These are phyloP conservation scores for Ophioninae sp. DNA, from an alignment of 2,888 invertebrate genomes.

Conservation along the genomic window DNA sequence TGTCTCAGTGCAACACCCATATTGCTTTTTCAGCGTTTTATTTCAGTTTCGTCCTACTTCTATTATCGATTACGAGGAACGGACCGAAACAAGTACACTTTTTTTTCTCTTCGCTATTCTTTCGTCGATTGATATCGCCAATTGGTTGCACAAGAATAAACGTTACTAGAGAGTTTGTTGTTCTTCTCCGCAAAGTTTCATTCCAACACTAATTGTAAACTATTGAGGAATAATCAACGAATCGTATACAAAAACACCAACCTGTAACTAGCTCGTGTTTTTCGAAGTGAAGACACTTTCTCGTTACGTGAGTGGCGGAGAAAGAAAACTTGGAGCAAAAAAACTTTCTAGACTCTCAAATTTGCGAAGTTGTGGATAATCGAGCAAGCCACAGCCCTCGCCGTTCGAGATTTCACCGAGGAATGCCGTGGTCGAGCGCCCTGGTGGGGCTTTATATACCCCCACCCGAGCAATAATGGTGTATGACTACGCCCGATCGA, in stretches of 20 bases:
- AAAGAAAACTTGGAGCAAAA: slow-evolving; percentile 32
- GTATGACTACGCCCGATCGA: slow-evolving; percentile 70
- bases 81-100: background rate
- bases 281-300: slow-evolving; percentile 66
- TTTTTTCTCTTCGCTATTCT: slow-evolving; percentile 4
- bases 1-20: slow-evolving; percentile 67
- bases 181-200: slow-evolving; percentile 56
- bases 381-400: slow-evolving; percentile 70
- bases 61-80: slow-evolving; percentile 2
- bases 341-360: slow-evolving; percentile 9
- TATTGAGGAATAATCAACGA: slow-evolving; percentile 67
- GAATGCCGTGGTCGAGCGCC: slow-evolving; percentile 64
- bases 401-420: slow-evolving; percentile 66
- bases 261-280: slow-evolving; percentile 78
- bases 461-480: slow-evolving; percentile 22
- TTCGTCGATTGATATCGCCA: slow-evolving; percentile 1
- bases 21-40: slow-evolving; percentile 29
- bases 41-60: slow-evolving; percentile 20
- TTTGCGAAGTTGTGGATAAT: slow-evolving; percentile 21
- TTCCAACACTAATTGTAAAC: slow-evolving; percentile 54
- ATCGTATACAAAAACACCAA: slow-evolving; percentile 72
- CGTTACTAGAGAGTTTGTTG: slow-evolving; percentile 29
- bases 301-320: slow-evolving; percentile 50
- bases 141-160: background rate
- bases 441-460: slow-evolving; percentile 71